phyloP scores from a whole-genome alignment of 2,888 invertebrate species.

The Scaptomyza reducta region DNA sequence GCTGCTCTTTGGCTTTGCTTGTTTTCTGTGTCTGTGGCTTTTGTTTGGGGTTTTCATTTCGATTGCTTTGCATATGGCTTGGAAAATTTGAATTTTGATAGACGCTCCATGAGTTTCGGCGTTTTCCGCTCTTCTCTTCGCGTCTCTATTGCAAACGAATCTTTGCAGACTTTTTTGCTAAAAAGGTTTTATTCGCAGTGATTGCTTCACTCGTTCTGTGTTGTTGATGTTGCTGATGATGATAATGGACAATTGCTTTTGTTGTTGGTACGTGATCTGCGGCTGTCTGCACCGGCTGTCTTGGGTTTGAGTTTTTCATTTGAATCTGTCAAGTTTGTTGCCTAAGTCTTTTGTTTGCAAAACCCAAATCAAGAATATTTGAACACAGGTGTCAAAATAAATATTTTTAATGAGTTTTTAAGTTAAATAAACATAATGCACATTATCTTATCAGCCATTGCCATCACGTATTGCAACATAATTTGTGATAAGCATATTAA shows the following conservation, averaged over 20 bases:
- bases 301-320: neutral
- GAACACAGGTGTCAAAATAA: neutral
- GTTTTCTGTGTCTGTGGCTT: slow-evolving; percentile 28
- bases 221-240: slow-evolving; percentile 11
- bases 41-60: slow-evolving; percentile 43
- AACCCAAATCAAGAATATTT: neutral
- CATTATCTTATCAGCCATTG: neutral
- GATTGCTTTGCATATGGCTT: slow-evolving; percentile 55
- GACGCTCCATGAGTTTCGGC: slow-evolving; percentile 50
- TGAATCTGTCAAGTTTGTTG: slow-evolving; percentile 43
- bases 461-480: neutral
- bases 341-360: slow-evolving; percentile 37
- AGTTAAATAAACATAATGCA: no score
- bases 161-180: slow-evolving; percentile 23
- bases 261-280: slow-evolving; percentile 12
- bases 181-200: slow-evolving; percentile 30
- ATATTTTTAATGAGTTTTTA: neutral
- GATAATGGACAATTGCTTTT: slow-evolving; percentile 17
- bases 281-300: neutral
- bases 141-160: slow-evolving; percentile 42
- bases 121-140: slow-evolving; percentile 41
- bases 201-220: slow-evolving; percentile 52
- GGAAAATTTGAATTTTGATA: slow-evolving; percentile 72
- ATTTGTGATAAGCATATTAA: neutral
- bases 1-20: slow-evolving; percentile 32